A percentile compares a stretch with the other conserved stretches of the same genome.
Evolutionary conservation across 2,888 invertebrate genomes (phyloP).

Genomic region (Callimorpha dominula): DNA sequence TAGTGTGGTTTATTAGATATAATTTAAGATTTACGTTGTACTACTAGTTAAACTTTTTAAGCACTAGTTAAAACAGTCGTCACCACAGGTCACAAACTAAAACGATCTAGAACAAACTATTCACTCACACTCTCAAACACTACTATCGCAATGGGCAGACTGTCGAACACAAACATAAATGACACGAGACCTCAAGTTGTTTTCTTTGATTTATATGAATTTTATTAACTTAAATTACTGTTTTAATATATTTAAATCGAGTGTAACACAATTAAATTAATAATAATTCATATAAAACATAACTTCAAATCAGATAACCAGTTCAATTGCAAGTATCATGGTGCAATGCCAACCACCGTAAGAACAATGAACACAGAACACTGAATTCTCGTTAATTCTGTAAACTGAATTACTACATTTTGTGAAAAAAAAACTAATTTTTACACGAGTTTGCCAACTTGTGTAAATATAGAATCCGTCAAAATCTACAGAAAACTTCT

Average conservation of each 20-base stretch:
- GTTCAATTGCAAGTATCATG: too few species aligned
- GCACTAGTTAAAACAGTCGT: conserved; percentile 1
- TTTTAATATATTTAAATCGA: too few species aligned
- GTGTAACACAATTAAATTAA: not conserved
- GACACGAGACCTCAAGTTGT: not conserved
- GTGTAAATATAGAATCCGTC: not conserved
- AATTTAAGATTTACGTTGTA: conserved; percentile 6
- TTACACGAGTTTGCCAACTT: not conserved
- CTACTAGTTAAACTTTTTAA: conserved; percentile 19
- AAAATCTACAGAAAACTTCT: not conserved
- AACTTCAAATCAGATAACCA: not conserved
- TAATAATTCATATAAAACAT: not conserved
- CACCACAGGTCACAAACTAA: conserved; percentile 8
- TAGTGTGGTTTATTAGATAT: not conserved
- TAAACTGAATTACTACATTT: not conserved
- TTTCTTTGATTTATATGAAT: not conserved
- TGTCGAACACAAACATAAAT: conserved; percentile 13
- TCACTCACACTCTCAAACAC: conserved; percentile 37
- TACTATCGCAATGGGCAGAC: not conserved
- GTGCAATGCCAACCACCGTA: not conserved
- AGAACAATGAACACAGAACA: not conserved
- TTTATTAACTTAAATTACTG: too few species aligned
- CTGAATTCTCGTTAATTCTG: conserved; percentile 27
- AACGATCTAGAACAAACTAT: conserved; percentile 7
- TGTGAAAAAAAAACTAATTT: not conserved